Evolutionary conservation across 2,797 vertebrate genomes (phyloP).

Genomic region (Pangasius larnaudii): DNA sequence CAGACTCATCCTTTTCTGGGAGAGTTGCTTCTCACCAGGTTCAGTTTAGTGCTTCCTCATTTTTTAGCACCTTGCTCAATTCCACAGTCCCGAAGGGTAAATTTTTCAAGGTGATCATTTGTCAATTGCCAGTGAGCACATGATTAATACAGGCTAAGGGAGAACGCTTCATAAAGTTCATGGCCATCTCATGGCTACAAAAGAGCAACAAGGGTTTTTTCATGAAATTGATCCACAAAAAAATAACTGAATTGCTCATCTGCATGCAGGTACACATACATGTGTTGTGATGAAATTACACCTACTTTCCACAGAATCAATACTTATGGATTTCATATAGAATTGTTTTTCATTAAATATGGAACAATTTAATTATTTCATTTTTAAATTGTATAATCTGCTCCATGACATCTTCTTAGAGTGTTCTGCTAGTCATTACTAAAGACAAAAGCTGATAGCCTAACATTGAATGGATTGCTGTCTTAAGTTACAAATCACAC

Average conservation of each 20-base stretch:
- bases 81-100: slow-evolving; percentile 35
- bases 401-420: no score
- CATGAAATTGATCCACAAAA: background rate
- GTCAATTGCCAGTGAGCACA: slow-evolving; percentile 13
- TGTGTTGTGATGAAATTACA: background rate
- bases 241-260: background rate
- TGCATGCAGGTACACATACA: background rate
- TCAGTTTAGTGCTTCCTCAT: slow-evolving; percentile 37
- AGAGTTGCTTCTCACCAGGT: slow-evolving; percentile 56
- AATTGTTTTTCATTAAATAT: background rate
- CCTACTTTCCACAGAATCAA: background rate
- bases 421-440: slow-evolving; percentile 1
- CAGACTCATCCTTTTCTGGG: slow-evolving; percentile 63
- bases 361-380: background rate
- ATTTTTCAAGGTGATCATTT: slow-evolving; percentile 26
- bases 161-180: slow-evolving; percentile 46
- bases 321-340: background rate
- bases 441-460: slow-evolving; percentile 6
- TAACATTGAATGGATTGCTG: slow-evolving; percentile 27
- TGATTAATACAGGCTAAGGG: slow-evolving; percentile 25
- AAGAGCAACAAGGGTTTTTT: slow-evolving; percentile 44
- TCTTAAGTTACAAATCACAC: background rate
- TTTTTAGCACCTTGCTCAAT: slow-evolving; percentile 49
- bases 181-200: slow-evolving; percentile 28
- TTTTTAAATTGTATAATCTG: background rate